These are phyloP conservation scores for Zaprionus capensis DNA, from an alignment of 1,140 invertebrate species.

Conservation along the genomic window DNA sequence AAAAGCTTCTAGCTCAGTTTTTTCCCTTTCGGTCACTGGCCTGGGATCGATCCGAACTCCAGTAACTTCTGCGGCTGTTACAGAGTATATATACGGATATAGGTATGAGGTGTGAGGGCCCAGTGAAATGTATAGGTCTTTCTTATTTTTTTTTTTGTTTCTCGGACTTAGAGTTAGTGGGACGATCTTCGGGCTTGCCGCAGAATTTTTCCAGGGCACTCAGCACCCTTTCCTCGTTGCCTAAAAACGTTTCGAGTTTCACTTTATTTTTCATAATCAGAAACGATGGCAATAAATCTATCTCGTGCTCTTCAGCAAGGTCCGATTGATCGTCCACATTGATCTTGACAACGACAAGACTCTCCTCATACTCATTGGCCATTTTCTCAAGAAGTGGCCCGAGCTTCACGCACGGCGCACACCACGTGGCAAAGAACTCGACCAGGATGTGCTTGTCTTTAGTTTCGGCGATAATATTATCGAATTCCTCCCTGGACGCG, in stretches of 20 bases:
- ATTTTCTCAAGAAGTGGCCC: constrained; percentile 91
- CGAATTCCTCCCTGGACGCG: constrained; percentile 88
- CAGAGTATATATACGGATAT: not conserved
- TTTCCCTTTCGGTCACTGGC: not conserved
- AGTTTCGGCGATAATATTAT: constrained; percentile 88
- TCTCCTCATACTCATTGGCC: constrained; percentile 85
- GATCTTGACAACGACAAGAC: constrained; percentile 87
- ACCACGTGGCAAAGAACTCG: constrained; percentile 89
- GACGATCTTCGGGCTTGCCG: constrained; percentile 38
- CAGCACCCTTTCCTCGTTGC: constrained; percentile 87
- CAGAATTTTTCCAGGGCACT: constrained; percentile 87
- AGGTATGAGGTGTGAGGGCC: not conserved
- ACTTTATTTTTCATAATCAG: constrained; percentile 93
- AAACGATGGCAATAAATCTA: constrained; percentile 96
- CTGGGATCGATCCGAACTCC: too few relatives aligned
- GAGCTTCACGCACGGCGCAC: constrained; percentile 96
- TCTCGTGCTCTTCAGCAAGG: constrained; percentile 90
- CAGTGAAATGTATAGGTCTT: too few relatives aligned
- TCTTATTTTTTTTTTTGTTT: not conserved
- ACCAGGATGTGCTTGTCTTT: constrained; percentile 94
- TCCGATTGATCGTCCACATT: constrained; percentile 96
- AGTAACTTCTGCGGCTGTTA: not conserved
- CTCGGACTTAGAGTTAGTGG: not conserved
- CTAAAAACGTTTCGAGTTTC: constrained; percentile 90
- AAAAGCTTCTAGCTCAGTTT: too few relatives aligned